Percentiles rank a stretch among this genome's conserved stretches.
Evolutionary conservation across 2,113 vertebrate species (phyloP).

Genomic region (Pseudopipra pipra): DNA sequence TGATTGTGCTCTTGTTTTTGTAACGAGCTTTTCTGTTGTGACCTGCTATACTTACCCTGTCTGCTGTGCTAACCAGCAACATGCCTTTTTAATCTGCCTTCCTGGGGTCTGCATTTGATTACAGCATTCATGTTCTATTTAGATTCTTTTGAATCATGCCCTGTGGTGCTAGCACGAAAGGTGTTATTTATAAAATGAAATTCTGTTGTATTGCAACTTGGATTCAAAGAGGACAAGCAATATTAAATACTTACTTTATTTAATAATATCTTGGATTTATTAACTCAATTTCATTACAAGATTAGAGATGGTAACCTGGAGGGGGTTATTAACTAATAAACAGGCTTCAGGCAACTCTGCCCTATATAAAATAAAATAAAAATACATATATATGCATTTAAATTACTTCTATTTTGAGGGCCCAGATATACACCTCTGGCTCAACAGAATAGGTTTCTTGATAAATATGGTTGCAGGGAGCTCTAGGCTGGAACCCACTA

Average conservation of each 20-base stretch:
- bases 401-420: conserved; percentile 39
- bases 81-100: conserved; percentile 83
- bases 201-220: conserved; percentile 84
- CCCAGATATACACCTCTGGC: not conserved
- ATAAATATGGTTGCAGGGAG: not conserved
- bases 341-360: conserved; percentile 64
- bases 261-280: conserved; percentile 84
- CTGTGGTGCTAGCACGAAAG: conserved; percentile 82
- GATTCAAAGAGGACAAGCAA: conserved; percentile 82
- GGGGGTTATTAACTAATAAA: conserved; percentile 74
- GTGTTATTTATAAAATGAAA: conserved; percentile 87
- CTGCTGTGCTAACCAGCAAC: conserved; percentile 75
- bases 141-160: conserved; percentile 84
- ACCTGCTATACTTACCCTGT: conserved; percentile 77
- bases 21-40: conserved; percentile 75
- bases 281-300: conserved; percentile 81
- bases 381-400: conserved; percentile 49
- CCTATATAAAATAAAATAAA: conserved; percentile 50
- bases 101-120: conserved; percentile 85
- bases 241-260: conserved; percentile 84
- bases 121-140: conserved; percentile 85
- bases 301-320: conserved; percentile 69
- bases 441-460: not conserved
- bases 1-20: conserved; percentile 72
- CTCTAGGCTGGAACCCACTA: not conserved